Base-by-base conservation (phyloP, 2,113 vertebrate genomes). In the Anguilla japonica region DNA sequence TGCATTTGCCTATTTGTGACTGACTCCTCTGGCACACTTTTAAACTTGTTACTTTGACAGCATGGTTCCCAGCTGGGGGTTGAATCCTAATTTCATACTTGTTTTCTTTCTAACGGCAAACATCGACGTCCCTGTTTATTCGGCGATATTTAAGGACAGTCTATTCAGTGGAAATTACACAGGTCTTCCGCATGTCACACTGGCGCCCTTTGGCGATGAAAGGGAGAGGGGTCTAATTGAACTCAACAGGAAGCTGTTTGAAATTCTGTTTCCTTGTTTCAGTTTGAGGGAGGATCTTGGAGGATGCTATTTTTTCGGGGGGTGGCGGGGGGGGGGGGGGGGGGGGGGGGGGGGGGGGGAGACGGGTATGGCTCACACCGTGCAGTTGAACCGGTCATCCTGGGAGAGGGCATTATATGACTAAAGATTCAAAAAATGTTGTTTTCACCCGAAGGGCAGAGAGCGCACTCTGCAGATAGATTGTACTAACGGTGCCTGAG, bases 281-380 rank as follows among this genome's bases (percentile, higher is more conserved):
- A 80, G 82, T 86, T 87, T 85, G 63, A 80, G 83, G 87, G 88
- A 83, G 84, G 87, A 85, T 83, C 57, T 87, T 89, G 89, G 91
- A 90, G 89, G 90, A 53, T 53, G 89, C 92, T 92, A 91, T 92
- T 93, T 88, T 89, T 34, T 34, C 1, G 34, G 34, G 34, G 34
- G 34, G 34, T 34, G 34, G 34, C 1, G 34, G 34, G 34, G 34
- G 34, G 34, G 34, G 34, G 34, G 34, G 34, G 34, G 0, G 34
- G 34, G 34, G 0, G 34, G 34, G 34, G 34, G 34, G 34, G 34
- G 34, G 34, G 34, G 87, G 90, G 34, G 0, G 50, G 80, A 40
- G 85, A 0, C 11, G 67, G 82, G 86, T 89, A 91, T 91, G 92
- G 93, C 91, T 90, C 91, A 53, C 20, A 2, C 14, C 87, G 86